Percentiles rank a stretch among this genome's conserved stretches.
Evolutionary conservation across 2,797 vertebrate species (phyloP).

Genomic region (Triplophysa bombifrons): DNA sequence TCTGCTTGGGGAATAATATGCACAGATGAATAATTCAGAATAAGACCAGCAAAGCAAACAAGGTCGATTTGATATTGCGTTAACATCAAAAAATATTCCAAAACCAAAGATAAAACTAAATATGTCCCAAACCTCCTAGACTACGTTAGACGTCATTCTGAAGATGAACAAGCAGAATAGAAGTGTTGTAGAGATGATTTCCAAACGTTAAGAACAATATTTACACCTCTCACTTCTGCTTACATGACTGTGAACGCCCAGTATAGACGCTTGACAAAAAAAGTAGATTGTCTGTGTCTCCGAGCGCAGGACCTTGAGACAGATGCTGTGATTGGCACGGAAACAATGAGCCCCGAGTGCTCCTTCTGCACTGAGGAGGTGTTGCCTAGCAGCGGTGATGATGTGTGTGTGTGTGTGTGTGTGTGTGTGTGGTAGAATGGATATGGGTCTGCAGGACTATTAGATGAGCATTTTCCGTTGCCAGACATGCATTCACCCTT

Average conservation of each 20-base stretch:
- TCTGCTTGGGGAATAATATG: not conserved
- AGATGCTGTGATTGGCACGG: not conserved
- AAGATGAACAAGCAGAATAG: not conserved
- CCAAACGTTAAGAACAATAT: not conserved
- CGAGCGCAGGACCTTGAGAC: not conserved
- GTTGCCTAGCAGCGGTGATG: slow-evolving; percentile 9
- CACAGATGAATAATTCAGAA: not conserved
- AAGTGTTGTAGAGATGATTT: not conserved
- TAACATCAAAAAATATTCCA: not conserved
- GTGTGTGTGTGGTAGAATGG: not conserved
- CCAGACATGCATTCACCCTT: not conserved
- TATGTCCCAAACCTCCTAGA: not conserved
- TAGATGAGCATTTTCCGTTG: not conserved
- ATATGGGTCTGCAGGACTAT: not conserved
- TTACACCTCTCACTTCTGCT: not conserved
- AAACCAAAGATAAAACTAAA: not conserved
- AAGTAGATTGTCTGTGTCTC: not conserved
- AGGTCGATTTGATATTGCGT: not conserved
- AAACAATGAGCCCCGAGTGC: slow-evolving; percentile 2
- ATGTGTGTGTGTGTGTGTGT: not conserved
- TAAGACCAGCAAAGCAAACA: not conserved
- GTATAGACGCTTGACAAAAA: not conserved
- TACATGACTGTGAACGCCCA: not conserved
- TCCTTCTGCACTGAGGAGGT: not conserved
- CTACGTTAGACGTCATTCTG: not conserved